phyloP scores from a whole-genome alignment of 2,888 invertebrate species.

The Steinernema scapterisci region DNA sequence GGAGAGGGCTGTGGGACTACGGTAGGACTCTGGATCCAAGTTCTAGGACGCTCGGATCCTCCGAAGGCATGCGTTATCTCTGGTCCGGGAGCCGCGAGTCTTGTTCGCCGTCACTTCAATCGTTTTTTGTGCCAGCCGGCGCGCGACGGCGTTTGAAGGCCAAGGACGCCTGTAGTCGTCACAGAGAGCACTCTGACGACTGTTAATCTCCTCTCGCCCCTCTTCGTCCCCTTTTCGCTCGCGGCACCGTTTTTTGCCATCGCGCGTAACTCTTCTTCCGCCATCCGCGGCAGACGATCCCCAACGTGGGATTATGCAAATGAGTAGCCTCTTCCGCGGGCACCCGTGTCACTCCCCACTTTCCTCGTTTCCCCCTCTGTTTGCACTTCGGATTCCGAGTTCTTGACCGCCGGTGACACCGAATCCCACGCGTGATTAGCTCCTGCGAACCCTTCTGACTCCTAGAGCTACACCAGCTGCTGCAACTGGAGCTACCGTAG shows the following conservation, averaged over 20 bases:
- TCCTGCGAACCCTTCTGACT: not conserved
- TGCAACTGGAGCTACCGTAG: not conserved
- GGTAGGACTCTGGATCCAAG: no score
- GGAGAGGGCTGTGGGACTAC: no score
- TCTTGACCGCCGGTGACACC: slow-evolving; percentile 25
- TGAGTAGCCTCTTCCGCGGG: not conserved
- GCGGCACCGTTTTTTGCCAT: slow-evolving; percentile 2
- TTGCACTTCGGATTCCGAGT: slow-evolving; percentile 28
- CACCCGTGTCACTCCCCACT: slow-evolving; percentile 25
- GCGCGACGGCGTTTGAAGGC: slow-evolving; percentile 41
- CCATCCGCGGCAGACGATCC: slow-evolving; percentile 15
- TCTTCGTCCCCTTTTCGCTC: not conserved
- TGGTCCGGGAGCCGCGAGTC: not conserved
- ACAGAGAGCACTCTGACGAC: slow-evolving; percentile 22
- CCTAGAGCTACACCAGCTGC: not conserved
- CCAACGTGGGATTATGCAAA: slow-evolving; percentile 27
- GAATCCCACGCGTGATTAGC: slow-evolving; percentile 17
- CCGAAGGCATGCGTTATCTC: no score
- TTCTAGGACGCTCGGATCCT: no score
- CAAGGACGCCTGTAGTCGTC: slow-evolving; percentile 27
- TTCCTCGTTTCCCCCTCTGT: slow-evolving; percentile 18
- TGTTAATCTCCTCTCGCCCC: slow-evolving; percentile 29
- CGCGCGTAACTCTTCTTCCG: slow-evolving; percentile 14
- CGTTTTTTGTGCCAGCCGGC: slow-evolving; percentile 29
- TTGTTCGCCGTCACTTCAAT: not conserved